A percentile compares a stretch with the other conserved stretches of the same genome.
These are phyloP conservation scores for Heliconius ethilla DNA, from an alignment of 2,888 invertebrate species.

Conservation along the genomic window DNA sequence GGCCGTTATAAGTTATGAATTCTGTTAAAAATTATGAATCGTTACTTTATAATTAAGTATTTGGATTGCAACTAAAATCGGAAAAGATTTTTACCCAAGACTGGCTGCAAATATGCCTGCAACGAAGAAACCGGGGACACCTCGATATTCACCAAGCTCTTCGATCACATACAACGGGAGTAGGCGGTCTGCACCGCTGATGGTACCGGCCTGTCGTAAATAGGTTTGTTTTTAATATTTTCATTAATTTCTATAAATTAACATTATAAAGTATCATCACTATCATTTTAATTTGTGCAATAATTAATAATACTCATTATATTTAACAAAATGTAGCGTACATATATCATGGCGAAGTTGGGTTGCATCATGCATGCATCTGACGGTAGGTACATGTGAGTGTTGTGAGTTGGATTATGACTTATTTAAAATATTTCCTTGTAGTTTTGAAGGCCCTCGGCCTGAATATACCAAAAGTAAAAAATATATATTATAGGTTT, in stretches of 20 bases:
- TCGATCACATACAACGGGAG: conserved; percentile 95
- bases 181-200: conserved; percentile 89
- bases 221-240: conserved; percentile 3
- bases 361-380: neutral
- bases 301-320: neutral
- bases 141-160: conserved; percentile 87
- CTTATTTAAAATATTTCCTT: no score
- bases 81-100: conserved; percentile 86
- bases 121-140: conserved; percentile 95
- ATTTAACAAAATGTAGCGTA: neutral
- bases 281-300: neutral
- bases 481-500: no score
- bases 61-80: neutral
- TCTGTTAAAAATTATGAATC: neutral
- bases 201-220: conserved; percentile 78
- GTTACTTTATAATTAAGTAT: neutral
- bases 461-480: neutral
- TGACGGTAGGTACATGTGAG: neutral
- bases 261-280: neutral
- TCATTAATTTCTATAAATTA: neutral
- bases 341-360: neutral
- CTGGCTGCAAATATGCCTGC: conserved; percentile 98
- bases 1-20: no score
- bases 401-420: no score
- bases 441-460: neutral